Evolutionary conservation across 2,888 invertebrate species (phyloP).

Genomic region (Hofmannophila pseudospretella): DNA sequence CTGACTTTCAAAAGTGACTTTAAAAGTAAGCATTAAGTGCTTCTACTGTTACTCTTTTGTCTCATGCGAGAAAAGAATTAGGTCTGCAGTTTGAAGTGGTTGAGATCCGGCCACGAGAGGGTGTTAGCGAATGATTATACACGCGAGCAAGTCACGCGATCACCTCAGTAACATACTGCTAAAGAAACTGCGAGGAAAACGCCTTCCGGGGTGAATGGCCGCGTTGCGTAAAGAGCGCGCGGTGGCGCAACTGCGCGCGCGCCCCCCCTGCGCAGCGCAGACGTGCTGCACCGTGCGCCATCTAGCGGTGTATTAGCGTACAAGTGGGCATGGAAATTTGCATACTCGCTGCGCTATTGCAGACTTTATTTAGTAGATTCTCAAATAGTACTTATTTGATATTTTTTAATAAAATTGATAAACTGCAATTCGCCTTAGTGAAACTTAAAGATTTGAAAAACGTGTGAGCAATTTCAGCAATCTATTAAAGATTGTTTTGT

Average conservation of each 20-base stretch:
- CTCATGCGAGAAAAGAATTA: constrained; percentile 52
- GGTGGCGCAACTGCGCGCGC: constrained; percentile 56
- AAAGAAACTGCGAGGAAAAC: constrained; percentile 74
- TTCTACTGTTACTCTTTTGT: constrained; percentile 34
- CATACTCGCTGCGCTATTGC: not conserved
- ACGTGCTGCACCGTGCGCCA: constrained; percentile 35
- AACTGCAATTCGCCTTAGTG: no score
- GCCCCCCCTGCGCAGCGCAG: constrained; percentile 29
- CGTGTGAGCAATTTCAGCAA: no score
- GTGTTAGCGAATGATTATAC: constrained; percentile 41
- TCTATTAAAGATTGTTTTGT: no score
- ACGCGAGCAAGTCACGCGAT: constrained; percentile 71
- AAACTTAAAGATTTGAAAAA: no score
- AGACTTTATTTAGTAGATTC: no score
- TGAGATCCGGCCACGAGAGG: constrained; percentile 45
- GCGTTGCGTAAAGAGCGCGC: constrained; percentile 67
- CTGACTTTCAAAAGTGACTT: not conserved
- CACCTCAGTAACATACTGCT: constrained; percentile 69
- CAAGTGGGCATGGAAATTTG: constrained; percentile 16
- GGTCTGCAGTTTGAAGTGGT: constrained; percentile 45
- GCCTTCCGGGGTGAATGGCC: constrained; percentile 76
- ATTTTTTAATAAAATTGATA: no score
- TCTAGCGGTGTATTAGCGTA: constrained; percentile 32
- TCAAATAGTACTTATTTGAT: no score
- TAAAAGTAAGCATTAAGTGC: constrained; percentile 20